Evolutionary conservation across 2,797 vertebrate species (phyloP).

Genomic region (Chrosomus eos): DNA sequence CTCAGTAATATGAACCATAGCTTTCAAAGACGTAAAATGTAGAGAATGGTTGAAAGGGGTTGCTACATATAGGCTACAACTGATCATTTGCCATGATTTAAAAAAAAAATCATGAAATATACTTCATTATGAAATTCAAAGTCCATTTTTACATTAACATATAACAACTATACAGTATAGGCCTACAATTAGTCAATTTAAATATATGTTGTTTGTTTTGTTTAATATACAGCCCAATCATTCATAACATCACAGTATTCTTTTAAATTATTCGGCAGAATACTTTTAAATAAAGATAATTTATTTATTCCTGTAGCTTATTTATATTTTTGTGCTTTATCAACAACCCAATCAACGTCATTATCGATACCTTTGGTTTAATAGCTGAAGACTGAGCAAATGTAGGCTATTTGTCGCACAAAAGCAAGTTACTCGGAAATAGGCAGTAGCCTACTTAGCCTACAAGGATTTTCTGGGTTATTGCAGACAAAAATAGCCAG

Average conservation of each 20-base stretch:
- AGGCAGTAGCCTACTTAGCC: conserved; percentile 2
- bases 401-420: conserved; percentile 2
- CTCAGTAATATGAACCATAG: conserved; percentile 26
- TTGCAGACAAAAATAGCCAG: conserved; percentile 66
- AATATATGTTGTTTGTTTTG: not conserved
- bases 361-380: not conserved
- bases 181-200: not conserved
- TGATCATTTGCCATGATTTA: not conserved
- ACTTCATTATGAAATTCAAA: not conserved
- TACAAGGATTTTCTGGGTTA: conserved; percentile 22
- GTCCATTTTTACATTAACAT: not conserved
- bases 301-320: not conserved
- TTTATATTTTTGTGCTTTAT: not conserved
- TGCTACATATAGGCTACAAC: not conserved
- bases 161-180: not conserved
- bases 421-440: conserved; percentile 17
- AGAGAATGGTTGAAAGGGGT: conserved; percentile 16
- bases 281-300: not conserved
- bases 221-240: not conserved
- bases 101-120: not conserved
- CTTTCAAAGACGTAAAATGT: conserved; percentile 32
- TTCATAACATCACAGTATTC: not conserved
- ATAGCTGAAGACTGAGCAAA: not conserved
- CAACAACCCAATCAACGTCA: not conserved
- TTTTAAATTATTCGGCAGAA: not conserved